Evolutionary conservation across 2,888 invertebrate genomes (phyloP).

Genomic region (Frankliniella intonsa): DNA sequence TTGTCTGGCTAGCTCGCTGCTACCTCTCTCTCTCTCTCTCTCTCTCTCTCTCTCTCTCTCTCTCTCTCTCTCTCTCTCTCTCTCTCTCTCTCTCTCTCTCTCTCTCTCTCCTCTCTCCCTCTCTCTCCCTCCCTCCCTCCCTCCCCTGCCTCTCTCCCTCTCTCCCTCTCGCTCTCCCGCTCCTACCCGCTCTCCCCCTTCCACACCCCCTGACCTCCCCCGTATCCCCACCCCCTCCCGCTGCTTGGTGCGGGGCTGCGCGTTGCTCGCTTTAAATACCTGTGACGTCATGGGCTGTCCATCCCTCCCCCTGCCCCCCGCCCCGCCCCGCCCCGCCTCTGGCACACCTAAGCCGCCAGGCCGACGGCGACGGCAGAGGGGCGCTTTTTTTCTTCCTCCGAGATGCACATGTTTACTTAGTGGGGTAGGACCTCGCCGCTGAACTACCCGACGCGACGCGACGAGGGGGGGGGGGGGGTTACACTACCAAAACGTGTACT

Average conservation of each 20-base stretch:
- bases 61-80: neutral
- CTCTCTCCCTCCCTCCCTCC: neutral
- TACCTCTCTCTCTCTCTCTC: neutral
- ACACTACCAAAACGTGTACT: no score
- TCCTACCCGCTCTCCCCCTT: neutral
- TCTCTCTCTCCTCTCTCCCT: neutral
- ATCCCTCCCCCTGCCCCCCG: neutral
- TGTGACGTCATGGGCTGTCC: slow-evolving; percentile 4
- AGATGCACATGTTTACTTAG: neutral
- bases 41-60: slow-evolving; percentile 15
- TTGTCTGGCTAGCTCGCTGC: slow-evolving; percentile 23
- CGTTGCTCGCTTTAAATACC: slow-evolving; percentile 22
- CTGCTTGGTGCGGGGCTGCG: slow-evolving; percentile 1
- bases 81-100: slow-evolving; percentile 1
- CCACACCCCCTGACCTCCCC: neutral
- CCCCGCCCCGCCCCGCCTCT: neutral
- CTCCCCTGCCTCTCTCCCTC: neutral
- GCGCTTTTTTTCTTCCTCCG: no score
- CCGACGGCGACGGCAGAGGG: no score
- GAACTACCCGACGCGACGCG: no score
- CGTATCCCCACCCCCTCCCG: neutral
- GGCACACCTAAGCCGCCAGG: neutral
- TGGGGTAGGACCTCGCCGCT: neutral
- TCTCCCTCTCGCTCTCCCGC: neutral
- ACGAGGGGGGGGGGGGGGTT: no score